Base-by-base conservation (phyloP, 2,113 vertebrate genomes). In the Solea senegalensis region DNA sequence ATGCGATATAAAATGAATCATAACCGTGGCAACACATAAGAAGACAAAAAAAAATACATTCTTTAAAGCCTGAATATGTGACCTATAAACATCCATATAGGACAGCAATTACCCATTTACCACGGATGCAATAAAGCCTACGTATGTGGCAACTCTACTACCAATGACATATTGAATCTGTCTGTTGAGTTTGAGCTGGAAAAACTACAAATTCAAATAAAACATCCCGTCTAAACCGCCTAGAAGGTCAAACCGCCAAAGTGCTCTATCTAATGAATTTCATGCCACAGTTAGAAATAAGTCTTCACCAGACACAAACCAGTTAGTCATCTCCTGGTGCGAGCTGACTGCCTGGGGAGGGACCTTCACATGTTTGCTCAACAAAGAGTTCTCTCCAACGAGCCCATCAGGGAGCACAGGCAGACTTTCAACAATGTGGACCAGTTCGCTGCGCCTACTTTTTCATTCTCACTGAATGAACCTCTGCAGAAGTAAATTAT, bases 341-440 rank as follows among this genome's bases (percentile, higher is more conserved):
- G 61, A 46, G 46, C 44, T 34, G 41, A 60, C 59, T 68, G 65
- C 75, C 77, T 59, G 72, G 77, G 63, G 64, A 75, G 74, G 28
- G 51, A 62, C 66, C 76, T 78, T 80, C 65, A 84, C 60, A 76
- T 86, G 64, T 65, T 66, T 72, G 58, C 65, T 72, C 58, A 46
- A 75, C 52, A 62, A 66, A 59, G 81, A 80, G 73, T 39, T 6
- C 58, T 51, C 53, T 65, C 75, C 60, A 63, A 45, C 45, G 43
- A 59, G 65, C 86, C 81, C 86, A 79, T 71, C 56, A 26, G 58
- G 54, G 65, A 84, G 71, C 55, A 41, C 48, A 65, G 46, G 57
- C 69, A 72, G 54, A 66, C 63, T 53, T 69, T 77, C 16, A 69
- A 49, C 52, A 72, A 88, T 70, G 80, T 9, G 55, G 49, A 57